Base-by-base conservation (phyloP, 2,113 vertebrate species). In the Sphaerodactylus townsendi region DNA sequence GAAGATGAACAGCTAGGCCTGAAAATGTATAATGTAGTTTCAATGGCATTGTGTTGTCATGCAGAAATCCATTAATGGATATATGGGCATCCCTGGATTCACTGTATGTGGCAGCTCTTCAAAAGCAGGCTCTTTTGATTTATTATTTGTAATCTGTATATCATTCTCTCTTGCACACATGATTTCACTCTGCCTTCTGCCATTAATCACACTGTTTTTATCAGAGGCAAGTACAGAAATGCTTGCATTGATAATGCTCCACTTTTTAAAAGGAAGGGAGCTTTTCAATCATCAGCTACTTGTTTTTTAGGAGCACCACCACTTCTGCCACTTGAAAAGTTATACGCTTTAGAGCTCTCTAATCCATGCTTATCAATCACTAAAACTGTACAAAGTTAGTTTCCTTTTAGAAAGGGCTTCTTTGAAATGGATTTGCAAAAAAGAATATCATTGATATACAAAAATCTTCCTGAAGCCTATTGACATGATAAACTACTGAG, bases 81-180 rank as follows among this genome's bases (percentile, higher is more conserved):
- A 50, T 5, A 80, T 71, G 66, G 83, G 50, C 8, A 86, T n/a
- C 66, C 71, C 69, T 46, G 30, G 9, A 46, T 84, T 68, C 44
- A 62, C 33, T 15, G 41, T 81, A 76, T 39, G 65, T 64, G 15
- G 4, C 19, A 1, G 77, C 75, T 70, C 50, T 66, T 80, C 68
- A 25, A 41, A 53, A 56, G 0, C 15, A 19, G 70, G 41, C 59
- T 69, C 44, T 48, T 79, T 50, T 44, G 56, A 17, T 13, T 50
- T 86, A 85, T 9, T 62, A 64, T 48, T 86, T 72, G 74, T 64
- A 82, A 64, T 15, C 69, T 85, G 15, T 66, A 37, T 81, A 46
- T 81, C 66, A 81, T 62, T 35, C 82, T 83, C 79, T 82, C 65
- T 77, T 37, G 50, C 73, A 65, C 66, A 71, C 79, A 77, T 82